Evolutionary conservation across 1,140 invertebrate genomes (phyloP), one percentile per base, ranked within the genome.

Genomic region (Trachymyrmex cornetzi): DNA sequence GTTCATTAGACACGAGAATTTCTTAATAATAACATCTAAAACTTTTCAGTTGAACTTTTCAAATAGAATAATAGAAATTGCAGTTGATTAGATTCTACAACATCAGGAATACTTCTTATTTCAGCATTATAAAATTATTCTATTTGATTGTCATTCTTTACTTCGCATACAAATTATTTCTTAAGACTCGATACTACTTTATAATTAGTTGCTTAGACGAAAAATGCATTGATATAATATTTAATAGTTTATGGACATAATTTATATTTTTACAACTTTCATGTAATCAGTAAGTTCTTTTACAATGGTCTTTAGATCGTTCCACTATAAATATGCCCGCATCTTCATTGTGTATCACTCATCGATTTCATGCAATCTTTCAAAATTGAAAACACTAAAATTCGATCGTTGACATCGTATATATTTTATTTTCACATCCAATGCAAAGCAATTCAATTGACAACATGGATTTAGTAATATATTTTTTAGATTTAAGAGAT

Each of bases 61-160:
- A 67, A 19, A 38, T 53, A 9, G 11, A 57, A 14, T 44, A 48
- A 67, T 16, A 64, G 2, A n/a, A 66, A 66, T 66, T 6, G 3
- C 34, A 79, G 12, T 79, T 6, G 6, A 79, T 30, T 80, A 50
- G 3, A 69, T 69, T 22, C 19, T 53, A 34, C 24, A 34, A 66
- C 3, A 22, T 38, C 22, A 69, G 1, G 2, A 67, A 55, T 0
- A 66, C 63, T 22, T 61, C 11, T 48, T 38, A 16, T 12, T 61
- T 63, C 59, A 48, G 7, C 7, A 69, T 63, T 38, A 69, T 50
- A 69, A 59, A 72, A 59, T 82, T 82, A 74, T 34, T 48, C n/a
- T 14, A 7, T 34, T 48, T 61, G 3, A 11, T 11, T 30, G 19
- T n/a, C 14, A 24, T 34, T 67, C n/a, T 11, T 16, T 48, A 19